These are phyloP conservation scores for Rhynchonycteris naso DNA, from an alignment of 2,797 vertebrate genomes.

Conservation along the genomic window DNA sequence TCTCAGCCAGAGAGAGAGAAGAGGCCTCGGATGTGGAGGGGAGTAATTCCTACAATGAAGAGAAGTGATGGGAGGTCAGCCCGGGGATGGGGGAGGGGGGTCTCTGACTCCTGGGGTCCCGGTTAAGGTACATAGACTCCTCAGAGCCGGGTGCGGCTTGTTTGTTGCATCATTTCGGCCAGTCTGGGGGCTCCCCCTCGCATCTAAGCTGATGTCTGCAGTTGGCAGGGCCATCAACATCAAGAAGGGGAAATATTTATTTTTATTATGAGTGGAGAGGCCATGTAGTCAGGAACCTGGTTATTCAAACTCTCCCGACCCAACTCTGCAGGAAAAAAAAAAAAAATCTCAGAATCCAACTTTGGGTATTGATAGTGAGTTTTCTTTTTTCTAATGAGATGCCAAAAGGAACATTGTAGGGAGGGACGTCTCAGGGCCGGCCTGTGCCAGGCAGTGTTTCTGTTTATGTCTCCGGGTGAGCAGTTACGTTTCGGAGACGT, in stretches of 20 bases:
- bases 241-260: conserved; percentile 27
- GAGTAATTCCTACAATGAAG: neutral
- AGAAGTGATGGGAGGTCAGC: conserved; percentile 23
- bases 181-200: neutral
- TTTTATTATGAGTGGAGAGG: conserved; percentile 62
- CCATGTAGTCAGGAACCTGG: conserved; percentile 63
- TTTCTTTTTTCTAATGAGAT: conserved; percentile 72
- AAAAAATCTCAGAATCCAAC: conserved; percentile 77
- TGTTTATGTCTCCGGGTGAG: conserved; percentile 79
- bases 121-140: neutral
- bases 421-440: conserved; percentile 60
- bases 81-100: too few relatives aligned
- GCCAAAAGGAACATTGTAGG: conserved; percentile 84
- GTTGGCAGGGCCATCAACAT: conserved; percentile 26
- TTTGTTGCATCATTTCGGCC: neutral
- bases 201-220: neutral
- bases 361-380: conserved; percentile 74
- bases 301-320: conserved; percentile 75
- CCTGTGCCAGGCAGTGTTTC: conserved; percentile 74
- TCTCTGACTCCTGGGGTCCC: neutral
- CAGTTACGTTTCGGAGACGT: conserved; percentile 41
- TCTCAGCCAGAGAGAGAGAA: conserved; percentile 27
- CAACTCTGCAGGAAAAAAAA: conserved; percentile 70
- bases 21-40: neutral
- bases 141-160: neutral